Evolutionary conservation across 2,113 vertebrate genomes (phyloP), one percentile per base, ranked within the genome.

Genomic region (Diglossa brunneiventris): DNA sequence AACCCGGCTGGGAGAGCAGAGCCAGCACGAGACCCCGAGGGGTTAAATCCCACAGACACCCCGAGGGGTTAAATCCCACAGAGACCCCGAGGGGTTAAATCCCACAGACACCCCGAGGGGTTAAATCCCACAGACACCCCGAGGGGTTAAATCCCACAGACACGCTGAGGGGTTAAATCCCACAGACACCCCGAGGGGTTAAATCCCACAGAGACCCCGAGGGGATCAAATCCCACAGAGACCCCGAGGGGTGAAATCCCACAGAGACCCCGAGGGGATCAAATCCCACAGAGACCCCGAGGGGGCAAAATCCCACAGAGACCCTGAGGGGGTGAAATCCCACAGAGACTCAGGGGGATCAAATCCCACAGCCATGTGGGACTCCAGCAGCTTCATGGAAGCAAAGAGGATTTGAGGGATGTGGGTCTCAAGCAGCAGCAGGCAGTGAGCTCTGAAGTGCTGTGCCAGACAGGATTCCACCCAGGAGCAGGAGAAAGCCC

Each of bases 341-440:
- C 27, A 2, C 0, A 23, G 0, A 55, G 30, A 55, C 53, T 30
- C 30, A 2, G 11, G n/a, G n/a, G n/a, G n/a, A n/a, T 83, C 52
- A 89, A 75, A 67, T 50, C 28, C 56, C 22, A 2, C 0, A 5
- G 19, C 23, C 3, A 0, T 28, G 58, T 41, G 16, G 15, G 61
- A 68, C 42, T 11, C 8, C 12, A 56, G 59, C 63, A 72, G 79
- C 67, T 19, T 7, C 47, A 44, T 1, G 23, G 77, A 74, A 66
- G 30, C 69, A n/a, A 1, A 0, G 24, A 72, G 68, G 70, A 35
- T 2, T 7, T 1, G 11, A 79, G 69, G 53, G 30, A 70, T 3
- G 7, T 2, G 39, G 27, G 37, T 30, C 83, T 33, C 69, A 49
- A 10, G 1, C 81, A 1, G 28, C 73, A 62, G 75, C 0, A 0